Evolutionary conservation across 2,888 invertebrate genomes (phyloP).

Genomic region (Pandemis corylana): DNA sequence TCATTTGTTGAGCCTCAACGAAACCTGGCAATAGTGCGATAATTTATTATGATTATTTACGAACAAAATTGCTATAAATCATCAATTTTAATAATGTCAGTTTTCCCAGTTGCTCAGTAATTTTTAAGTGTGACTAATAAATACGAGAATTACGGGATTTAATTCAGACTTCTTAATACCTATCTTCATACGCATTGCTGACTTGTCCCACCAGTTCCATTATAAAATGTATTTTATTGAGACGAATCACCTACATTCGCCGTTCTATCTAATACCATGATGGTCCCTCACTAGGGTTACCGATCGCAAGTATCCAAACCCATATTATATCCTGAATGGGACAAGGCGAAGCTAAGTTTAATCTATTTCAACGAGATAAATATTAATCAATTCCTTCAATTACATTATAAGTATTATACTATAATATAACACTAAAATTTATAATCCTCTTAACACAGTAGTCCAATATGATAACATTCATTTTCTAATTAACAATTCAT

Average conservation of each 20-base stretch:
- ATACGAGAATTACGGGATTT: neutral
- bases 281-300: conserved; percentile 7
- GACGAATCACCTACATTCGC: neutral
- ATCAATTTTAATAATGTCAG: neutral
- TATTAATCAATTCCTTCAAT: conserved; percentile 20
- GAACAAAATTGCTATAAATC: neutral
- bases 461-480: conserved; percentile 6
- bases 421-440: conserved; percentile 10
- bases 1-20: neutral
- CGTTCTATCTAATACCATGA: conserved; percentile 1
- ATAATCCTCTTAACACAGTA: conserved; percentile 10
- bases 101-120: neutral
- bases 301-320: conserved; percentile 5
- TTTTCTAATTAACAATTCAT: conserved; percentile 1
- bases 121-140: neutral
- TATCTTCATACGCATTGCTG: neutral
- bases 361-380: conserved; percentile 13
- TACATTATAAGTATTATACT: conserved; percentile 8
- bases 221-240: neutral
- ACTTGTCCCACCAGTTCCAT: neutral
- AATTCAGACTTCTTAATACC: neutral
- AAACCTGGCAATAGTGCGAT: neutral
- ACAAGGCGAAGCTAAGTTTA: conserved; percentile 9
- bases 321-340: neutral
- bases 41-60: neutral